Evolutionary conservation across 2,113 vertebrate species (phyloP).

Genomic region (Micronycteris hirsuta): DNA sequence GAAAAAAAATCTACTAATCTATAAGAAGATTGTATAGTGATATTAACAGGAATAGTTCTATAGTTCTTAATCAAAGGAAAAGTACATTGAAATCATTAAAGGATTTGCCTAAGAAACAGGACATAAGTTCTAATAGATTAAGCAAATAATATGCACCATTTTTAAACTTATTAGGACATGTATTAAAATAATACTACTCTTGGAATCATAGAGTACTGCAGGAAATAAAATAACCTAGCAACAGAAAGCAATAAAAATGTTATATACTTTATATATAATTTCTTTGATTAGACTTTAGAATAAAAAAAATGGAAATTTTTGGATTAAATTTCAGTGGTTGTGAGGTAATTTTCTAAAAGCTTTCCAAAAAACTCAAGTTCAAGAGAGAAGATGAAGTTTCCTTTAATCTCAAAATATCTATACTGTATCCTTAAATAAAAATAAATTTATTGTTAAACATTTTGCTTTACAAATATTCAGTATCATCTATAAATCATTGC

Average conservation of each 20-base stretch:
- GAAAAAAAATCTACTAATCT: not conserved
- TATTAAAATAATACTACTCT: not conserved
- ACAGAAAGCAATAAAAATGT: not conserved
- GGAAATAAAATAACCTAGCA: not conserved
- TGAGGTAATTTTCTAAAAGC: not conserved
- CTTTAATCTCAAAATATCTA: not conserved
- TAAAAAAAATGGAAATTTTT: not conserved
- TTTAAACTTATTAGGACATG: not conserved
- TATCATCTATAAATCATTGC: not conserved
- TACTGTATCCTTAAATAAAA: not conserved
- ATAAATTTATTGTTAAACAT: not conserved
- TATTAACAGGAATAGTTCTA: not conserved
- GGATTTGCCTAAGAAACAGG: not conserved
- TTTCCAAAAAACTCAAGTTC: not conserved
- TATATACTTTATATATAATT: not conserved
- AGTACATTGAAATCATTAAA: not conserved
- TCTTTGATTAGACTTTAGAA: not conserved
- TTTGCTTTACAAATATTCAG: not conserved
- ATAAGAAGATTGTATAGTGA: not conserved
- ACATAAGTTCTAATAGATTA: not conserved
- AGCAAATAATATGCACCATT: not conserved
- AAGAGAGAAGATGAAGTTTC: not conserved
- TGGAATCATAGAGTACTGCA: not conserved
- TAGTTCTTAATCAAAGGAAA: constrained; percentile 2
- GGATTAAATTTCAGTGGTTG: not conserved